Percentiles rank a stretch among this genome's conserved stretches.
Evolutionary conservation across 2,113 vertebrate genomes (phyloP).

Genomic region (Colistium nudipinnis): DNA sequence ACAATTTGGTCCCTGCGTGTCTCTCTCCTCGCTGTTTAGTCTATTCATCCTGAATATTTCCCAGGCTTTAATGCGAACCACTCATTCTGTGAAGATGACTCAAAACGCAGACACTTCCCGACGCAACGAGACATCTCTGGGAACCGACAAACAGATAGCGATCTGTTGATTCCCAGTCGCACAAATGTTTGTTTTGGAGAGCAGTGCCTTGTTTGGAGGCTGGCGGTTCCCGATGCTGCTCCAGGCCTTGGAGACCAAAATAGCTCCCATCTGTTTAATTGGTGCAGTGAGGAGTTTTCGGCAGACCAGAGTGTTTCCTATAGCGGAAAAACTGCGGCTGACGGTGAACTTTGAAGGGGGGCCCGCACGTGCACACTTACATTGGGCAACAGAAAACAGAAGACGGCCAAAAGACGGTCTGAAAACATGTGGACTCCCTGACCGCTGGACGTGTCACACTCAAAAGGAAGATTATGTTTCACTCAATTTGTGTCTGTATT

Average conservation of each 20-base stretch:
- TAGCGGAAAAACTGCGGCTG: slow-evolving; percentile 43
- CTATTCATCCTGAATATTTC: too few species aligned
- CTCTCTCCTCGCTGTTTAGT: background rate
- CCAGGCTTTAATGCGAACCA: background rate
- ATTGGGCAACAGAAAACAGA: slow-evolving; percentile 23
- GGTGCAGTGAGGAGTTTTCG: slow-evolving; percentile 33
- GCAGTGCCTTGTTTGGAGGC: slow-evolving; percentile 60
- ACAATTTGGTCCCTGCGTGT: background rate
- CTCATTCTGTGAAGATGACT: slow-evolving; percentile 27
- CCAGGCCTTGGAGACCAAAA: slow-evolving; percentile 50
- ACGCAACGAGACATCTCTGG: background rate
- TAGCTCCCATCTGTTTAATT: slow-evolving; percentile 62
- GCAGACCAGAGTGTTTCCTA: slow-evolving; percentile 44
- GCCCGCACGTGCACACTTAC: background rate
- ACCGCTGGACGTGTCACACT: slow-evolving; percentile 14
- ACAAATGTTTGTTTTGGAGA: slow-evolving; percentile 61
- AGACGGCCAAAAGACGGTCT: slow-evolving; percentile 1
- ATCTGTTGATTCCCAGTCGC: slow-evolving; percentile 35
- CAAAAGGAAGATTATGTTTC: slow-evolving; percentile 9
- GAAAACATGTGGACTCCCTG: slow-evolving; percentile 30
- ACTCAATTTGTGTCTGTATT: background rate
- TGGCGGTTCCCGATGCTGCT: slow-evolving; percentile 41
- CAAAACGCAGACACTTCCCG: slow-evolving; percentile 31
- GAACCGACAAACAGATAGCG: slow-evolving; percentile 40
- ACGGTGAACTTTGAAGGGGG: background rate